Conservation (phyloP, 2,888 invertebrate genomes). For the Lasioglossum morio region DNA sequence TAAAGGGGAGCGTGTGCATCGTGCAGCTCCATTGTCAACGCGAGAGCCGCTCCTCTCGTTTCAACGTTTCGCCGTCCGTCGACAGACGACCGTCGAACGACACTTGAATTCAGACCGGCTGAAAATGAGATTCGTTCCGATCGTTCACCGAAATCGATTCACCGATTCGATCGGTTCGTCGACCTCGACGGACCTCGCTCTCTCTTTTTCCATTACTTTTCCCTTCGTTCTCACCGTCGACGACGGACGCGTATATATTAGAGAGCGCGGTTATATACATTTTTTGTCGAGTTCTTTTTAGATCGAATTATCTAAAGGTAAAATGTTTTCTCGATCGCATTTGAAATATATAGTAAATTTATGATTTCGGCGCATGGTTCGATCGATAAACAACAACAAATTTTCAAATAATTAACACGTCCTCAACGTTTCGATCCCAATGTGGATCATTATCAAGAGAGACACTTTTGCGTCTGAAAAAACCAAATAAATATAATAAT, state of each 20-base stretch:
- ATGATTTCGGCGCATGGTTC: no score
- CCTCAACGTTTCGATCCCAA: no score
- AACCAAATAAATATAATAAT: no score
- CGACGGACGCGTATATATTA: background rate
- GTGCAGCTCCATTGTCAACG: conserved; percentile 28
- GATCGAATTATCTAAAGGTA: no score
- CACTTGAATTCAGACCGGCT: background rate
- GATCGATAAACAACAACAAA: no score
- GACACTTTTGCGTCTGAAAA: no score
- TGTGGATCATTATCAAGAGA: no score
- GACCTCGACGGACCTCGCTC: background rate
- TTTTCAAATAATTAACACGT: no score
- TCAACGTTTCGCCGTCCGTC: conserved; percentile 3
- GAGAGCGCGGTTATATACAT: no score
- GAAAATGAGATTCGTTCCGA: conserved; percentile 18
- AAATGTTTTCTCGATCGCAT: no score
- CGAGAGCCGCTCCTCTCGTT: conserved; percentile 23
- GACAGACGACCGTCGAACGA: background rate
- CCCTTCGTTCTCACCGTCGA: background rate
- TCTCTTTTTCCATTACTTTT: background rate
- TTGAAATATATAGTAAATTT: no score
- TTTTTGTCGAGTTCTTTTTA: no score
- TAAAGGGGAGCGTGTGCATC: conserved; percentile 24
- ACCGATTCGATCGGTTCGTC: conserved; percentile 8
- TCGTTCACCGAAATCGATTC: conserved; percentile 22